phyloP scores from a whole-genome alignment of 2,113 vertebrate genomes.

The Nothocercus nigrocapillus region DNA sequence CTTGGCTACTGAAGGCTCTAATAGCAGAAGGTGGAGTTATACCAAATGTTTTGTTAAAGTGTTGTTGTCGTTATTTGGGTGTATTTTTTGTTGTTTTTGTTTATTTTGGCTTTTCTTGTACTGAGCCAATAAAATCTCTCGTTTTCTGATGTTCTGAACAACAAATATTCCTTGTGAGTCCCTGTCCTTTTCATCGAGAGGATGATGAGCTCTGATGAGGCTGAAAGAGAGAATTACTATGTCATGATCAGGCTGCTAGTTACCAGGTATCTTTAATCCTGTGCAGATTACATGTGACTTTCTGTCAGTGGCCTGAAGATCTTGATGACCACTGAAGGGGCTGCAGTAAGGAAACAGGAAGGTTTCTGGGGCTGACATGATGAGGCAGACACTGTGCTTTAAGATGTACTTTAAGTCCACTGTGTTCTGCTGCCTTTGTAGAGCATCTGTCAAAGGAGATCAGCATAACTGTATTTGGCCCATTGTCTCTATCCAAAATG shows the following conservation, averaged over 20 bases:
- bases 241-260: fast-evolving
- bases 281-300: not conserved
- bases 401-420: not conserved
- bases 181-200: not conserved
- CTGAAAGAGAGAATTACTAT: not conserved
- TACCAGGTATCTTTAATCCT: not conserved
- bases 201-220: not conserved
- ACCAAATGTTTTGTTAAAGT: not conserved
- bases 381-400: not conserved
- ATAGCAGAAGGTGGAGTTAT: not conserved
- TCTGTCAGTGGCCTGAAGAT: not conserved
- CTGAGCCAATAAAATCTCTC: not conserved
- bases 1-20: not conserved
- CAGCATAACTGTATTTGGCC: not conserved
- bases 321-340: not conserved
- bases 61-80: no score
- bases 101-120: not conserved
- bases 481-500: not conserved
- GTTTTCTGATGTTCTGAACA: not conserved
- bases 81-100: no score
- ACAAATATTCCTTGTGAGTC: not conserved
- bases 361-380: not conserved
- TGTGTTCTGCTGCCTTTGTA: not conserved
- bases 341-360: not conserved
- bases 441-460: not conserved